Conservation (phyloP, 2,888 invertebrate species). For the Syrista parreyssii region DNA sequence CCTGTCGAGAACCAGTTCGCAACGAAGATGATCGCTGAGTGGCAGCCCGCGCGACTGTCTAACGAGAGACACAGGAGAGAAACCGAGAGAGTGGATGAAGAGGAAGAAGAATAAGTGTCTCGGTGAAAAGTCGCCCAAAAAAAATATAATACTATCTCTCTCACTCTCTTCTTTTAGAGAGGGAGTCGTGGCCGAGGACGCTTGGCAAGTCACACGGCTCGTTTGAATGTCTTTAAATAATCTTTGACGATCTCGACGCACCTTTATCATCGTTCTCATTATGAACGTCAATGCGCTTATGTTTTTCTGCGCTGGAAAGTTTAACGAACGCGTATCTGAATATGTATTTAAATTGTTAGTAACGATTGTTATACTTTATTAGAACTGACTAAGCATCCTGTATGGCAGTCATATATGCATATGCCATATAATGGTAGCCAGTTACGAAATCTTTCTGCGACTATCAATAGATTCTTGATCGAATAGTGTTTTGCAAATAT, state of each 20-base stretch:
- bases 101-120: background rate
- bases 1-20: background rate
- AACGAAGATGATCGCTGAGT: background rate
- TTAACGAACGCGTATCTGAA: background rate
- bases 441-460: background rate
- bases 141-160: background rate
- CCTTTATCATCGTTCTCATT: background rate
- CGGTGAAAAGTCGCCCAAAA: background rate
- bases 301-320: background rate
- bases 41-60: background rate
- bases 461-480: background rate
- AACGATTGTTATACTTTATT: background rate
- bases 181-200: conserved; percentile 23
- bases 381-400: background rate
- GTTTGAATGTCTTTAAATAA: conserved; percentile 44
- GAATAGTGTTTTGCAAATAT: background rate
- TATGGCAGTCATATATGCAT: background rate
- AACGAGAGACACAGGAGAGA: background rate
- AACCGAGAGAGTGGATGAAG: background rate
- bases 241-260: conserved; percentile 14
- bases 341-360: background rate
- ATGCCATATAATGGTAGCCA: background rate
- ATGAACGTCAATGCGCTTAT: background rate
- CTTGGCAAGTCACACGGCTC: conserved; percentile 39
- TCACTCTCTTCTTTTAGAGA: conserved; percentile 2